Evolutionary conservation across 2,113 vertebrate genomes (phyloP).

Genomic region (Salvelinus namaycush): DNA sequence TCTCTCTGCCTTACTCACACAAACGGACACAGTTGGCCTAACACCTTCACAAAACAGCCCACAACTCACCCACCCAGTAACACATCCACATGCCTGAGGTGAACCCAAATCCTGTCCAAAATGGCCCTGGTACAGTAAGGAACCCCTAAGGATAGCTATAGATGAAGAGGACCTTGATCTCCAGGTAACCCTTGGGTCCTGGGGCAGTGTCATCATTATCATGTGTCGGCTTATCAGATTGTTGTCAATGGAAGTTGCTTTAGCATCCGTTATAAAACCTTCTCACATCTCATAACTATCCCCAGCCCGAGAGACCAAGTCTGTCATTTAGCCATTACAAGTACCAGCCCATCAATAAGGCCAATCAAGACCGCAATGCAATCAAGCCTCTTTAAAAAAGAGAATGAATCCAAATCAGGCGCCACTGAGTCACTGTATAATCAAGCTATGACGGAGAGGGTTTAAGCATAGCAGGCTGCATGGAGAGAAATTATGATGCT

Average conservation of each 20-base stretch:
- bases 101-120: not conserved
- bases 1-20: not conserved
- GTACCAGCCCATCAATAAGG: slow-evolving; percentile 42
- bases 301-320: slow-evolving; percentile 8
- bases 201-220: slow-evolving; percentile 36
- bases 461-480: not conserved
- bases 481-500: not conserved
- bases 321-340: slow-evolving; percentile 50
- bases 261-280: slow-evolving; percentile 33
- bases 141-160: not conserved
- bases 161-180: slow-evolving; percentile 21
- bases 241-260: slow-evolving; percentile 22
- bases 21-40: not conserved
- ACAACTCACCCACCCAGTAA: not conserved
- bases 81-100: slow-evolving; percentile 1
- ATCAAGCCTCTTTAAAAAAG: slow-evolving; percentile 47
- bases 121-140: not conserved
- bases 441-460: slow-evolving; percentile 12
- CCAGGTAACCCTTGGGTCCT: slow-evolving; percentile 22
- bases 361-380: slow-evolving; percentile 46
- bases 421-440: slow-evolving; percentile 20
- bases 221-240: slow-evolving; percentile 34
- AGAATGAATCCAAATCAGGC: slow-evolving; percentile 46
- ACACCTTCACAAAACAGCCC: not conserved
- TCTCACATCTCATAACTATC: not conserved